These are phyloP conservation scores for Lamprologus ornatipinnis DNA, from an alignment of 2,113 vertebrate genomes.

Conservation along the genomic window DNA sequence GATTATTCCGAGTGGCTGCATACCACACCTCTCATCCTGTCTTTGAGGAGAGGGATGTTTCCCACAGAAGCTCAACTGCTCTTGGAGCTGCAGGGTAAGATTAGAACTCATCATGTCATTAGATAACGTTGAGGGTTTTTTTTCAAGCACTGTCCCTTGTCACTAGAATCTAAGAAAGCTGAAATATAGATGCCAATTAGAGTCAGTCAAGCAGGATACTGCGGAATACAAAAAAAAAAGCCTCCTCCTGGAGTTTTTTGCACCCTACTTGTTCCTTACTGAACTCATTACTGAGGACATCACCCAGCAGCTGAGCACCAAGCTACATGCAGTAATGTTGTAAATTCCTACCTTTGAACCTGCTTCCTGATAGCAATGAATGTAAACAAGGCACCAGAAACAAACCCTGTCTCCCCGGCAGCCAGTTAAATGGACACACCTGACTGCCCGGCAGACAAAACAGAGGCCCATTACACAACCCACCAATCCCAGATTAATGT, in stretches of 20 bases:
- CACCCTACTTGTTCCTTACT: background rate
- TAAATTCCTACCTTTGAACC: conserved; percentile 63
- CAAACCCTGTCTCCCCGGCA: conserved; percentile 12
- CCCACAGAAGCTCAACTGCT: conserved; percentile 25
- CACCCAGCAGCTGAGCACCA: background rate
- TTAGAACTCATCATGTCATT: conserved; percentile 21
- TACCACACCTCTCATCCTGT: conserved; percentile 58
- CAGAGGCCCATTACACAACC: conserved; percentile 19
- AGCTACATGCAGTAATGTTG: background rate
- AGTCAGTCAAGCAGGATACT: conserved; percentile 8
- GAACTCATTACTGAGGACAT: background rate
- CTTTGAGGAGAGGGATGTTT: conserved; percentile 21
- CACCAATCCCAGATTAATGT: conserved; percentile 12
- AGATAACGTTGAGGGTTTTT: background rate
- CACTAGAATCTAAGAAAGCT: background rate
- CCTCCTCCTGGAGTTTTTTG: background rate
- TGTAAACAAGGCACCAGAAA: conserved; percentile 57
- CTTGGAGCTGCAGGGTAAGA: conserved; percentile 1
- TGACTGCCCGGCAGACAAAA: conserved; percentile 53
- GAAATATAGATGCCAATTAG: conserved; percentile 28
- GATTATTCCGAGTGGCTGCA: conserved; percentile 64
- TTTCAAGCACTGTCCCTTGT: background rate
- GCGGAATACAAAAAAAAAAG: background rate
- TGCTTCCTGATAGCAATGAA: conserved; percentile 42
- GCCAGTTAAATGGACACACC: conserved; percentile 40